Conservation (phyloP, 2,888 invertebrate species). For the Litoditis marina region DNA sequence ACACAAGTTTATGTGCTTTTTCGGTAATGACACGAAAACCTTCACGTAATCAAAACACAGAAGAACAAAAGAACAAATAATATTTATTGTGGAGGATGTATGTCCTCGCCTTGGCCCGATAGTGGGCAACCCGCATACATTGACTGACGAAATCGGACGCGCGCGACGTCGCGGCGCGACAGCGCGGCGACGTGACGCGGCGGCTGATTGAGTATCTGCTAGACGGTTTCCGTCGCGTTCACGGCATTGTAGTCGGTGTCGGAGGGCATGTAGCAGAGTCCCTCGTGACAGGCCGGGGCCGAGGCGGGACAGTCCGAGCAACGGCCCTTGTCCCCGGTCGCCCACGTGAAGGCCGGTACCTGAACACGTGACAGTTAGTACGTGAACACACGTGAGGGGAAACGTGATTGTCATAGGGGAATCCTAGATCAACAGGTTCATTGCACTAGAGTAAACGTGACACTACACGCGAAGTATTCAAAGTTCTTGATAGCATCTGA, state of each 20-base stretch:
- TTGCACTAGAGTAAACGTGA: no score
- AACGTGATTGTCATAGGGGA: no score
- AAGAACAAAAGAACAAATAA: background rate
- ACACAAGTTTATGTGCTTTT: no score
- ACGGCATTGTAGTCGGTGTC: slow-evolving; percentile 7
- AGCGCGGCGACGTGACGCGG: background rate
- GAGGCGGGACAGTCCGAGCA: slow-evolving; percentile 57
- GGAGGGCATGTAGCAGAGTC: slow-evolving; percentile 58
- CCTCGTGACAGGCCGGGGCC: slow-evolving; percentile 59
- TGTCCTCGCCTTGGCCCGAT: no score
- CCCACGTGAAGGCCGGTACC: slow-evolving; percentile 61
- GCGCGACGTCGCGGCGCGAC: background rate
- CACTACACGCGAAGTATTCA: no score
- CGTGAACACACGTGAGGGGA: no score
- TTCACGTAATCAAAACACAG: background rate
- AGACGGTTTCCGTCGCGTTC: background rate
- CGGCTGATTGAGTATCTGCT: background rate
- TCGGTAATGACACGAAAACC: no score
- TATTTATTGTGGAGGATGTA: background rate
- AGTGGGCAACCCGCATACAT: slow-evolving; percentile 2
- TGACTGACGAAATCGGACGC: background rate
- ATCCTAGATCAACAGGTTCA: no score
- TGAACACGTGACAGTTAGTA: no score
- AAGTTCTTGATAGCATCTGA: no score
- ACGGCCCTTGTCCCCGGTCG: slow-evolving; percentile 40